These are phyloP conservation scores for Ceramica pisi DNA, from an alignment of 2,888 invertebrate species.

Conservation along the genomic window DNA sequence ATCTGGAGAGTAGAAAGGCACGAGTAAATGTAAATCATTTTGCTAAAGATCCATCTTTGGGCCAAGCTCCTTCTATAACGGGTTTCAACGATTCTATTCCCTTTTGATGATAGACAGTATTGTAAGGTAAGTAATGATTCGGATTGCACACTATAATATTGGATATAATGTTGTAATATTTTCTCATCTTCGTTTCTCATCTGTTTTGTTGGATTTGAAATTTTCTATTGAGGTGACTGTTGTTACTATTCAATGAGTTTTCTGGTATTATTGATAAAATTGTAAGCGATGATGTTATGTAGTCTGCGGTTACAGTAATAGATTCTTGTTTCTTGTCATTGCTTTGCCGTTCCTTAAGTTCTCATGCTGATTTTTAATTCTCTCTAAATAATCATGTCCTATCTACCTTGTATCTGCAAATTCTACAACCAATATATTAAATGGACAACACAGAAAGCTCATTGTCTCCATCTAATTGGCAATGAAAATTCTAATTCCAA, in stretches of 20 bases:
- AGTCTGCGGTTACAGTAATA: not conserved
- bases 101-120: conserved; percentile 82
- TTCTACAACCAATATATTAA: conserved; percentile 48
- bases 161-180: conserved; percentile 66
- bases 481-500: conserved; percentile 74
- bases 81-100: conserved; percentile 79
- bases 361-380: conserved; percentile 9
- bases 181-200: conserved; percentile 69
- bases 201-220: conserved; percentile 55
- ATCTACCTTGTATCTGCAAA: conserved; percentile 42
- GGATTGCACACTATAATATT: conserved; percentile 68
- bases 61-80: conserved; percentile 73
- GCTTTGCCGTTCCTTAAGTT: not conserved
- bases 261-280: conserved; percentile 28
- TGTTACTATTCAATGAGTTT: conserved; percentile 30
- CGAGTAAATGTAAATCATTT: conserved; percentile 58
- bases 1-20: conserved; percentile 55
- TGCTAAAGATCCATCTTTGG: conserved; percentile 64
- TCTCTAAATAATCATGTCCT: not conserved
- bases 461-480: conserved; percentile 76
- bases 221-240: conserved; percentile 47
- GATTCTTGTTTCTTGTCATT: not conserved
- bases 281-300: conserved; percentile 6
- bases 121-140: conserved; percentile 79
- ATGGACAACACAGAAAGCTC: conserved; percentile 66